These are phyloP conservation scores for Drosophila guanche DNA, from an alignment of 1,140 invertebrate species.

Conservation along the genomic window DNA sequence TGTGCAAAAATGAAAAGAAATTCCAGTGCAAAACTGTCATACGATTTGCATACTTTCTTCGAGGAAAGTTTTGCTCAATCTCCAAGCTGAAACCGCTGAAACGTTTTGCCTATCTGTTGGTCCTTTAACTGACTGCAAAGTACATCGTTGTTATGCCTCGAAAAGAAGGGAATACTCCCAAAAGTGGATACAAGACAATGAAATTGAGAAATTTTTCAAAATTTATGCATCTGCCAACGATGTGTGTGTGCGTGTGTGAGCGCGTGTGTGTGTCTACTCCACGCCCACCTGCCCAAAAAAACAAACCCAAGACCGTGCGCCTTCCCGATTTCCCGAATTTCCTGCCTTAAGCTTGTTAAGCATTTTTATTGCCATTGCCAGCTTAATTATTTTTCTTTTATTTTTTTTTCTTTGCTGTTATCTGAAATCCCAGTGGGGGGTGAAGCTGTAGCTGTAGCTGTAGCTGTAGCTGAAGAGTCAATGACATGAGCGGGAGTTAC, in stretches of 20 bases:
- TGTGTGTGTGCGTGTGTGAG: constrained; percentile 17
- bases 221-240: constrained; percentile 73
- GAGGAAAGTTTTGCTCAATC: no score
- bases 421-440: background rate
- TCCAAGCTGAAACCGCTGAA: no score
- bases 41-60: no score
- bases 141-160: no score
- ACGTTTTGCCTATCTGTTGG: no score
- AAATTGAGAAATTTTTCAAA: constrained; percentile 79
- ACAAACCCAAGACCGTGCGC: background rate
- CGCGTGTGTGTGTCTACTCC: constrained; percentile 18
- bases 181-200: constrained; percentile 53
- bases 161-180: background rate
- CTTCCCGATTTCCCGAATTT: constrained; percentile 35
- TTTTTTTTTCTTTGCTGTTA: background rate
- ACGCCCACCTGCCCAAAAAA: constrained; percentile 25
- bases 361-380: constrained; percentile 67
- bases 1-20: no score
- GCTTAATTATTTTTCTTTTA: constrained; percentile 68
- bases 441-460: no score
- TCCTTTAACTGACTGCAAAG: no score
- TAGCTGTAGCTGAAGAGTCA: no score
- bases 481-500: constrained; percentile 47
- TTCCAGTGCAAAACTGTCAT: no score
- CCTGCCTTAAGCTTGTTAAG: constrained; percentile 69